Evolutionary conservation across 1,140 invertebrate genomes (phyloP).

Genomic region (Scaptomyza graminum): DNA sequence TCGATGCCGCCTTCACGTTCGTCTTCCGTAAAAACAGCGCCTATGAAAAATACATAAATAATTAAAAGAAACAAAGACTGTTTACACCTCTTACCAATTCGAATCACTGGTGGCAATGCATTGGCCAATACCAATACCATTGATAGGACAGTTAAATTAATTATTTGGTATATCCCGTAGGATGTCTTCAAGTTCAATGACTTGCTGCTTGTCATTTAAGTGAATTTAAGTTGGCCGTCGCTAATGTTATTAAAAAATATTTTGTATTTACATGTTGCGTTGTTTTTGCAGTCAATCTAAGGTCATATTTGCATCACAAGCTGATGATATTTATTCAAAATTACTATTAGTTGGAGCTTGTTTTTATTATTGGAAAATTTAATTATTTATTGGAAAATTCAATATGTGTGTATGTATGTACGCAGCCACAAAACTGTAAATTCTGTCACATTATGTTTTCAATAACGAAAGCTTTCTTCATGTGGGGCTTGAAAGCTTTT

Average conservation of each 20-base stretch:
- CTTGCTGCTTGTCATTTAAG: neutral
- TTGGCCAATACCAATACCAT: constrained; percentile 35
- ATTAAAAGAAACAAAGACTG: neutral
- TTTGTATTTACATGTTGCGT: constrained; percentile 12
- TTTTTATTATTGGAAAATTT: no score
- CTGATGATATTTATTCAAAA: no score
- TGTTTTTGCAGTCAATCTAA: neutral
- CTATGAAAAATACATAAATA: constrained; percentile 66
- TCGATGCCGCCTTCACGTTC: constrained; percentile 93
- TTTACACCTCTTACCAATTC: constrained; percentile 50
- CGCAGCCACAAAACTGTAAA: constrained; percentile 6
- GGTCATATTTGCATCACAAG: neutral
- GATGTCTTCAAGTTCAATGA: neutral
- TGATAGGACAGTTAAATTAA: constrained; percentile 36
- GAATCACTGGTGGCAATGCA: constrained; percentile 60
- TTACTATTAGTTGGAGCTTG: neutral
- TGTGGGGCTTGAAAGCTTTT: neutral
- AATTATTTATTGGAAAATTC: neutral
- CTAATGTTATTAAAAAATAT: constrained; percentile 5
- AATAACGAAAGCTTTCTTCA: neutral
- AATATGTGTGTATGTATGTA: no score
- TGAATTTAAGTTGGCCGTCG: neutral
- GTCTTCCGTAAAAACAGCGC: constrained; percentile 96
- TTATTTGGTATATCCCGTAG: constrained; percentile 7
- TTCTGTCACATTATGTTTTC: constrained; percentile 7